phyloP scores from a whole-genome alignment of 2,113 vertebrate species.

The Callionymus lyra region DNA sequence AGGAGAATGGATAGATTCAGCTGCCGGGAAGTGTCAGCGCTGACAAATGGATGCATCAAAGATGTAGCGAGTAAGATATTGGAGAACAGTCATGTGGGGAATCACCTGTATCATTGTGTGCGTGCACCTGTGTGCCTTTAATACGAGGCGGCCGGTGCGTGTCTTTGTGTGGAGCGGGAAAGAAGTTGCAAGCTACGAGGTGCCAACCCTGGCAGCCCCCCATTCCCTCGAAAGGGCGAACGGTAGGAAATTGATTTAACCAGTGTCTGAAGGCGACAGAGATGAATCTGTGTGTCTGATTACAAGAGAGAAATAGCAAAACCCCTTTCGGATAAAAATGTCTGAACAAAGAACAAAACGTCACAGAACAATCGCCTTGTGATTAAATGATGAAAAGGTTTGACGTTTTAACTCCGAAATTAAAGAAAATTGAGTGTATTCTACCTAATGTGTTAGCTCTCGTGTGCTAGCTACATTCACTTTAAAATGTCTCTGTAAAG shows the following conservation, averaged over 20 bases:
- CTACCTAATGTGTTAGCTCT: no score
- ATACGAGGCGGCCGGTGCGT: constrained; percentile 15
- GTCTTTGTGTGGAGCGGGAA: constrained; percentile 31
- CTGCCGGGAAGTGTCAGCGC: constrained; percentile 54
- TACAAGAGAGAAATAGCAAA: constrained; percentile 50
- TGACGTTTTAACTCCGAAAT: constrained; percentile 9
- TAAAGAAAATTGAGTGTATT: no score
- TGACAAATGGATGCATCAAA: constrained; percentile 64
- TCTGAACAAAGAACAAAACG: constrained; percentile 28
- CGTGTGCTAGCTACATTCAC: no score
- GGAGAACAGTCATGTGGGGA: constrained; percentile 59
- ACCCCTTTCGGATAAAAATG: constrained; percentile 32
- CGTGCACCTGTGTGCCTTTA: constrained; percentile 10
- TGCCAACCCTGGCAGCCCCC: constrained; percentile 47
- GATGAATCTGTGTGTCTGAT: constrained; percentile 59
- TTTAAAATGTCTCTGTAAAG: no score
- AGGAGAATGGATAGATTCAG: constrained; percentile 53
- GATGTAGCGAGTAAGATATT: constrained; percentile 66
- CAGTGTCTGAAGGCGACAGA: constrained; percentile 47
- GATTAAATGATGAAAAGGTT: neutral
- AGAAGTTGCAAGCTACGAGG: constrained; percentile 29
- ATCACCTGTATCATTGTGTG: constrained; percentile 34
- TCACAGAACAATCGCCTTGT: neutral
- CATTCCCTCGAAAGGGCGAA: constrained; percentile 43
- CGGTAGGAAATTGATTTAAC: constrained; percentile 60